A percentile compares a stretch with the other conserved stretches of the same genome.
Conservation (phyloP, 2,113 vertebrate genomes). For the Calyptomena viridis region DNA sequence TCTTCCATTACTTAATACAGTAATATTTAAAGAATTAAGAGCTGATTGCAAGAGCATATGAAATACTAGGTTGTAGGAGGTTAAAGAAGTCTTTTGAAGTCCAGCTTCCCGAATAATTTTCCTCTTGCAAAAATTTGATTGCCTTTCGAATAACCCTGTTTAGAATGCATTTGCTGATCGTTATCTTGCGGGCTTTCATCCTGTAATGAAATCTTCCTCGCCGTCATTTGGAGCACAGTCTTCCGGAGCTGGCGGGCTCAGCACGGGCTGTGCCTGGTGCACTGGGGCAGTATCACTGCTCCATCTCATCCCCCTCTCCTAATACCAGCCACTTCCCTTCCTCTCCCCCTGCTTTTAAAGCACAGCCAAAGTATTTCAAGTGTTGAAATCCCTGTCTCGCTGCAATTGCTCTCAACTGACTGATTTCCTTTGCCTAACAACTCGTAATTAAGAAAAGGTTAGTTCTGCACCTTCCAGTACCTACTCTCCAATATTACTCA, state of each 20-base stretch:
- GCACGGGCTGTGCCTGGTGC: rapidly evolving
- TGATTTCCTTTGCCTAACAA: neutral
- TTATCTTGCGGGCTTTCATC: neutral
- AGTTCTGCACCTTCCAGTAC: neutral
- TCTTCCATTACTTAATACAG: neutral
- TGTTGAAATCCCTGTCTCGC: neutral
- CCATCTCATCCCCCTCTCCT: neutral
- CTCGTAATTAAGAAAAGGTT: neutral
- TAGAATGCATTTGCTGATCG: neutral
- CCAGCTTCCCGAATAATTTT: neutral
- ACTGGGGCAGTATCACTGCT: neutral
- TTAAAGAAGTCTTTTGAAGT: neutral
- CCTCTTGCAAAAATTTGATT: neutral
- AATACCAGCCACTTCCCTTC: neutral
- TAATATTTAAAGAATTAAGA: neutral
- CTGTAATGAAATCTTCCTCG: neutral
- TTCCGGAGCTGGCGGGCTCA: neutral
- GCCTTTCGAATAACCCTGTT: neutral
- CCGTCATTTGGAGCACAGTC: rapidly evolving
- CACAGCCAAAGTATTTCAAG: neutral
- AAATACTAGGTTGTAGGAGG: neutral
- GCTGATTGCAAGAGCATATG: neutral
- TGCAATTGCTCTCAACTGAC: neutral
- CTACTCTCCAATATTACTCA: neutral
- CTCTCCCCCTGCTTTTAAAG: neutral